Evolutionary conservation across 2,888 invertebrate genomes (phyloP).

Genomic region (Amphipyra berbera): DNA sequence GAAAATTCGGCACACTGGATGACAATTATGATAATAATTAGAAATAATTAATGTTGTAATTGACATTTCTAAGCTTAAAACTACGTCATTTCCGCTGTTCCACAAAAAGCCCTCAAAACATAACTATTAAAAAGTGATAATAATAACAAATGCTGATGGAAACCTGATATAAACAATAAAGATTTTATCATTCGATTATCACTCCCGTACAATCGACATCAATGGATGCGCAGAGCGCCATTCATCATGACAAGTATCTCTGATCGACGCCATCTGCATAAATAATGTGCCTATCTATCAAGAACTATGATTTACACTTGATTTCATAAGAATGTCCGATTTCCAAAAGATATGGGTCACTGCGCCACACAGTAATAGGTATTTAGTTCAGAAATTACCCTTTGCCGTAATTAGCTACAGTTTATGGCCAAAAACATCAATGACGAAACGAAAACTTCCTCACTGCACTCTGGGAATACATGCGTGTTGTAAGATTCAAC

Average conservation of each 20-base stretch:
- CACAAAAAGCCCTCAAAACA: no score
- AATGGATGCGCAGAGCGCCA: slow-evolving; percentile 27
- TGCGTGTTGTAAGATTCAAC: no score
- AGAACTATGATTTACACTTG: slow-evolving; percentile 17
- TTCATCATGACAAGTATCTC: slow-evolving; percentile 30
- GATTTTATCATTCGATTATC: slow-evolving; percentile 36
- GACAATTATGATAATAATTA: no score
- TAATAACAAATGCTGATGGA: slow-evolving; percentile 31
- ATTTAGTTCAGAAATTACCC: no score
- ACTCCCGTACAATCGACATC: slow-evolving; percentile 41
- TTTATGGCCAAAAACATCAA: no score
- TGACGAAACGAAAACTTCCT: no score
- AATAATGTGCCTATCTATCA: slow-evolving; percentile 15
- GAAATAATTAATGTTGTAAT: not conserved
- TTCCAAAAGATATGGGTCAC: not conserved
- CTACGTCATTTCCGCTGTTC: not conserved
- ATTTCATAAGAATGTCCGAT: slow-evolving; percentile 13
- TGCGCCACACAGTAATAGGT: not conserved
- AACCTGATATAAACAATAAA: slow-evolving; percentile 21
- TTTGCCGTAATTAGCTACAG: no score
- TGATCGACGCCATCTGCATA: slow-evolving; percentile 33
- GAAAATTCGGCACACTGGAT: no score
- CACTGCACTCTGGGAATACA: no score
- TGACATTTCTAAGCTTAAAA: not conserved
- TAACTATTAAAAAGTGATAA: not conserved